Percentiles rank a stretch among this genome's conserved stretches.
Conservation (phyloP, 2,888 invertebrate genomes). For the Agonopterix heracliana region DNA sequence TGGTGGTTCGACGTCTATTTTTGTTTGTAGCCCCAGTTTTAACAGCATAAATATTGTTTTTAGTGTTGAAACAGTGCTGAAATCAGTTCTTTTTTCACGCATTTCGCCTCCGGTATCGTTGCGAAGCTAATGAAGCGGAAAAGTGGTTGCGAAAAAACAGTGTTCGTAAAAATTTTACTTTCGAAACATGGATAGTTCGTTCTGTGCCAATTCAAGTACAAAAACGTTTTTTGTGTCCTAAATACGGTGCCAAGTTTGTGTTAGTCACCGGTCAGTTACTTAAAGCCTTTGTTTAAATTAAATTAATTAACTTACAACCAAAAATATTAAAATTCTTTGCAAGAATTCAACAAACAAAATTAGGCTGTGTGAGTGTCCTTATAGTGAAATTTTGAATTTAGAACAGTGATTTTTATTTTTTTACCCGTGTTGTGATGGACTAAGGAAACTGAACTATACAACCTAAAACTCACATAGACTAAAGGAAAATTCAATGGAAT, state of each 20-base stretch:
- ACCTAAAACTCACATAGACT: too few species aligned
- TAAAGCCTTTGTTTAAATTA: too few species aligned
- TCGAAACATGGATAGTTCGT: conserved; percentile 19
- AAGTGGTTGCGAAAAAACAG: conserved; percentile 13
- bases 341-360: too few species aligned
- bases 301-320: too few species aligned
- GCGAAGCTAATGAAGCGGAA: conserved; percentile 29
- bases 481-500: too few species aligned
- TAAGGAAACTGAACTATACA: too few species aligned
- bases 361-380: too few species aligned
- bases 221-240: conserved; percentile 30
- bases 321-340: too few species aligned
- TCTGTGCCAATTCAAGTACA: conserved; percentile 37
- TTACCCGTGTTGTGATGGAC: too few species aligned
- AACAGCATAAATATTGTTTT: conserved; percentile 65
- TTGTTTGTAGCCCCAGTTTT: conserved; percentile 61
- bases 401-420: too few species aligned
- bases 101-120: conserved; percentile 18
- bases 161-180: conserved; percentile 31
- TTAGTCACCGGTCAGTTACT: too few species aligned
- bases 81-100: conserved; percentile 31
- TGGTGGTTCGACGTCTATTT: conserved; percentile 44
- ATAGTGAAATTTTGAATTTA: too few species aligned
- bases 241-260: conserved; percentile 38
- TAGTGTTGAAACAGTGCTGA: conserved; percentile 48